Evolutionary conservation across 2,888 invertebrate genomes (phyloP), one percentile per base, ranked within the genome.

Genomic region (Digitonthophagus gazella): DNA sequence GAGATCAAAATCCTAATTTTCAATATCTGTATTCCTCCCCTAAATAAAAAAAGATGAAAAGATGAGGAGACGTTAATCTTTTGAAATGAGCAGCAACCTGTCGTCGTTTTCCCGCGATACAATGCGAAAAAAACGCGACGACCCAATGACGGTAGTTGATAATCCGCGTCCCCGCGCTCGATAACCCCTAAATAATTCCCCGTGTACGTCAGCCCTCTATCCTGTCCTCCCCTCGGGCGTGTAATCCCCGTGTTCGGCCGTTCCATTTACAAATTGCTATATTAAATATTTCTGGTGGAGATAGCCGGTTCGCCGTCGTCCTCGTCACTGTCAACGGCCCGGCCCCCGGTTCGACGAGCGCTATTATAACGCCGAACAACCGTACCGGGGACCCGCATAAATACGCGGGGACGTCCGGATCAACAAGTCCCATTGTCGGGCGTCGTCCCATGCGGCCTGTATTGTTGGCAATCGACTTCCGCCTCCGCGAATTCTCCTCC

Each of bases 391-490:
- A 20, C 20, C 61, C 61, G 61, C 18, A 19, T 61, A 44, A 44
- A 44, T 44, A 44, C 28, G n/a, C n/a, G 28, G 28, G 28, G 28
- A 44, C 79, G 79, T 78, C 77, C 80, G 79, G 80, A 81, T 82
- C 82, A 82, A 82, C 82, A 82, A 82, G 82, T 82, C 71, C 77
- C 76, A 81, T 79, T 81, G 76, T 78, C 75, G 76, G 73, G 76
- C 77, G 80, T 77, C 78, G 79, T 79, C 78, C 79, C 78, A 76
- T 80, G 76, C 75, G 72, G 74, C 73, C 74, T 73, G 78, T 72
- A 80, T 81, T 81, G 79, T 80, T 61, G 74, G 71, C 73, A 75
- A 76, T 74, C 76, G 28, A 44, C 28, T 44, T 44, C 28, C 28
- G 28, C 28, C 28, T 44, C 28, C 11, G 28, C 11, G 28, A 11